Evolutionary conservation across 2,797 vertebrate species (phyloP), one percentile per base, ranked within the genome.

Genomic region (Orestias chungarensis): DNA sequence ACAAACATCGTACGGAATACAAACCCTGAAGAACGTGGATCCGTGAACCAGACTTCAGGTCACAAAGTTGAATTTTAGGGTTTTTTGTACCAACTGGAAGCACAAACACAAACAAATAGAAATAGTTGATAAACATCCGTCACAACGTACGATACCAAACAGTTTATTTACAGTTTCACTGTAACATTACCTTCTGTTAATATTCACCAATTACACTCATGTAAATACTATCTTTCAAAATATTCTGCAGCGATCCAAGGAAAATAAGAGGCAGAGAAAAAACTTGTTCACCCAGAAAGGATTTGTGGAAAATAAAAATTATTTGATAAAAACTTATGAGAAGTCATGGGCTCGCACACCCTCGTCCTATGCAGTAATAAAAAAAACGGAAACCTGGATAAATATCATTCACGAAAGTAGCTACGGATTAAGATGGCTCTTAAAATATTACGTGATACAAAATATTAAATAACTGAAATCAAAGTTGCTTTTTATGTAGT

Each of bases 31-130:
- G 93, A 88, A 98, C 95, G 68, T 99, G 98, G 87, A 96, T 96
- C 79, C 94, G 94, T 71, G 97, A 97, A 87, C 98, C 98, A 85
- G 98, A 99, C 87, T 97, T 99, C 89, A 99, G 91, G 92, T 99
- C 98, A 92, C 98, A 99, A 79, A 99, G 95, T 86, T 98, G 96
- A 89, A 99, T 95, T 96, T 98, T 97, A 68, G 96, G 96, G 80
- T 94, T 95, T 95, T 92, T 96, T 87, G 98, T 97, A 91, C 97
- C 98, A 91, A 99, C 98, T 98, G 92, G 82, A 91, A 95, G 93
- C 2, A n/a, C 14, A 82, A n/a, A 62, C 11, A 61, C 31, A 8
- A 17, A 74, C 4, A 83, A 71, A 50, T 4, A 23, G 29, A 47
- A 35, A 31, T 20, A 44, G 25, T 6, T 62, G 33, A 72, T 25